Percentiles rank a stretch among this genome's conserved stretches.
These are phyloP conservation scores for Seriola aureovittata DNA, from an alignment of 2,113 vertebrate genomes.

Conservation along the genomic window DNA sequence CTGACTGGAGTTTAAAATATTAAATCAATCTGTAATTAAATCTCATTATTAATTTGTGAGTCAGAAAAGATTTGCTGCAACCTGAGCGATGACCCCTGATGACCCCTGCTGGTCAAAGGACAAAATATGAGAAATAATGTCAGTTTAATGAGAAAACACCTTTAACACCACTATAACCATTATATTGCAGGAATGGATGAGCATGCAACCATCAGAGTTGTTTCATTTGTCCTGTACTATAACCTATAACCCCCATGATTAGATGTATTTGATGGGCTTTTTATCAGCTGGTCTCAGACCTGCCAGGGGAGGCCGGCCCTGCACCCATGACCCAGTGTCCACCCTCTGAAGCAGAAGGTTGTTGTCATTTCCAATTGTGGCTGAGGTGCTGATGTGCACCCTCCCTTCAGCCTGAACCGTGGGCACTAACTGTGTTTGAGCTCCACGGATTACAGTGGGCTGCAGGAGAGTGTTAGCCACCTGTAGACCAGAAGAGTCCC, in stretches of 20 bases:
- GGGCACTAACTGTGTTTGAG: constrained; percentile 54
- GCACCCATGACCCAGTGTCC: background rate
- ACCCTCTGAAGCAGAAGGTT: constrained; percentile 31
- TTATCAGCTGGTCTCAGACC: background rate
- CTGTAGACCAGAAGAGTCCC: constrained; percentile 34
- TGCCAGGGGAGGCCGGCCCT: background rate
- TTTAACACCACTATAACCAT: too few species aligned
- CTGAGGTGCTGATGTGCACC: constrained; percentile 24
- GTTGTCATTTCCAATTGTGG: constrained; percentile 43
- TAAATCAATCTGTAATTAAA: too few species aligned
- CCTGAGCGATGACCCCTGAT: too few species aligned
- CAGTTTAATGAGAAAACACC: too few species aligned
- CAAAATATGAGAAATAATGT: too few species aligned
- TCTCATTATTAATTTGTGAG: too few species aligned
- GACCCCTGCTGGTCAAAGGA: too few species aligned
- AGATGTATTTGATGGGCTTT: background rate
- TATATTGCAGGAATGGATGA: too few species aligned
- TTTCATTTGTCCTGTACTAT: background rate
- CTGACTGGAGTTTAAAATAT: too few species aligned
- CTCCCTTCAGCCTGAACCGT: constrained; percentile 1
- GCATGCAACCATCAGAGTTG: too few species aligned
- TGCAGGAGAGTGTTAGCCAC: constrained; percentile 35
- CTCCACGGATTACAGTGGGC: constrained; percentile 42
- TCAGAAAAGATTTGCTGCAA: too few species aligned
- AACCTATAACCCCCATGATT: background rate